These are phyloP conservation scores for Andrena haemorrhoa DNA, from an alignment of 2,888 invertebrate species.

Conservation along the genomic window DNA sequence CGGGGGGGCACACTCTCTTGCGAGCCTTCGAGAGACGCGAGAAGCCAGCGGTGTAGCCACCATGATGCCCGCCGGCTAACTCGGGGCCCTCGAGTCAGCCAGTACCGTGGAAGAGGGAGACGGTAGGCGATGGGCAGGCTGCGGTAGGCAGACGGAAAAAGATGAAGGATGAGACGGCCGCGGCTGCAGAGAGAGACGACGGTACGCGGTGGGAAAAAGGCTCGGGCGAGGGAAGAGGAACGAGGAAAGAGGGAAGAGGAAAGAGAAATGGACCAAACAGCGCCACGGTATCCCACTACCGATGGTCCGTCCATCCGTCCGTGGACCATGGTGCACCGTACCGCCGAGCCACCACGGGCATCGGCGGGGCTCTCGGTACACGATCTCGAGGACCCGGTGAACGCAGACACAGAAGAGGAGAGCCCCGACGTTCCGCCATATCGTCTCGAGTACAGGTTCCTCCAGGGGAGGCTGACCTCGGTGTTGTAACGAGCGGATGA, in stretches of 20 bases:
- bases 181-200: neutral
- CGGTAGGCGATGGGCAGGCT: conserved; percentile 46
- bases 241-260: conserved; percentile 14
- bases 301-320: conserved; percentile 59
- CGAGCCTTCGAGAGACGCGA: conserved; percentile 75
- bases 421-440: conserved; percentile 41
- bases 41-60: conserved; percentile 80
- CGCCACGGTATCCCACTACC: conserved; percentile 78
- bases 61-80: conserved; percentile 81
- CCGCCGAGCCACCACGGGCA: conserved; percentile 62
- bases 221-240: neutral
- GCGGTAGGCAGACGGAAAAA: conserved; percentile 62
- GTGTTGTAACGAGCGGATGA: conserved; percentile 47
- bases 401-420: conserved; percentile 38
- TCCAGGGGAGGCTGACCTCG: conserved; percentile 63
- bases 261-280: conserved; percentile 51
- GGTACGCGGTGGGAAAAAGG: conserved; percentile 3
- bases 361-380: conserved; percentile 14
- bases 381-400: conserved; percentile 34
- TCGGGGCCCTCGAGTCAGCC: conserved; percentile 71
- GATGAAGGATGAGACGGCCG: conserved; percentile 49
- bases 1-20: conserved; percentile 76
- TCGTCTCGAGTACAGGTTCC: conserved; percentile 64
- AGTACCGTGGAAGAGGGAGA: conserved; percentile 53
- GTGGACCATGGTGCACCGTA: conserved; percentile 68